phyloP scores from a whole-genome alignment of 1,140 invertebrate genomes.

The Scaptomyza pallida region DNA sequence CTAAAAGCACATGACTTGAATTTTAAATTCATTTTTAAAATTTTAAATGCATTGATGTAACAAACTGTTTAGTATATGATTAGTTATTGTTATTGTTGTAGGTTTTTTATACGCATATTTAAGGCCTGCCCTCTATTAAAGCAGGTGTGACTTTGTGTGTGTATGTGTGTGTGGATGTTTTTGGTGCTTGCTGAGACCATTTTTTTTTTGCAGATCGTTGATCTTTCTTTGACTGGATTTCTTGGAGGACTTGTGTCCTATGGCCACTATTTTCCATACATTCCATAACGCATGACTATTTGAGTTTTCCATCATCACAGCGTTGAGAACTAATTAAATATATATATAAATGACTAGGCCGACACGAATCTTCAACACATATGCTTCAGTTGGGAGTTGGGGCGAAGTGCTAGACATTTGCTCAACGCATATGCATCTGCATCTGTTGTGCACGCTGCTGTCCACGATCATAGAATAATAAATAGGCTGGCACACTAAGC shows the following conservation, averaged over 20 bases:
- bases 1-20: slow-evolving; percentile 68
- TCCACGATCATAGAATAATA: slow-evolving; percentile 88
- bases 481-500: slow-evolving; percentile 87
- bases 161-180: not conserved
- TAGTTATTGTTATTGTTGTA: slow-evolving; percentile 2
- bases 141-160: slow-evolving; percentile 9
- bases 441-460: slow-evolving; percentile 57
- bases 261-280: slow-evolving; percentile 37
- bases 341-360: slow-evolving; percentile 36
- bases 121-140: slow-evolving; percentile 10
- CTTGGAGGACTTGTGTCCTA: slow-evolving; percentile 19
- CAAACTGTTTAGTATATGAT: slow-evolving; percentile 46
- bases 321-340: slow-evolving; percentile 11
- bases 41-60: slow-evolving; percentile 76
- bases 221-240: slow-evolving; percentile 1
- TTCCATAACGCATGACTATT: slow-evolving; percentile 17
- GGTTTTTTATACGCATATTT: slow-evolving; percentile 4
- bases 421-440: slow-evolving; percentile 56
- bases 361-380: slow-evolving; percentile 2
- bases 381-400: not conserved
- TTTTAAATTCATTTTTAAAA: slow-evolving; percentile 59
- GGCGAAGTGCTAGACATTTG: too few species aligned
- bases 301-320: slow-evolving; percentile 32
- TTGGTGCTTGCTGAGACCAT: slow-evolving; percentile 38
- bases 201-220: slow-evolving; percentile 14